These are phyloP conservation scores for Brachypodius melanocephalos DNA, from an alignment of 2,113 vertebrate genomes.

Conservation along the genomic window DNA sequence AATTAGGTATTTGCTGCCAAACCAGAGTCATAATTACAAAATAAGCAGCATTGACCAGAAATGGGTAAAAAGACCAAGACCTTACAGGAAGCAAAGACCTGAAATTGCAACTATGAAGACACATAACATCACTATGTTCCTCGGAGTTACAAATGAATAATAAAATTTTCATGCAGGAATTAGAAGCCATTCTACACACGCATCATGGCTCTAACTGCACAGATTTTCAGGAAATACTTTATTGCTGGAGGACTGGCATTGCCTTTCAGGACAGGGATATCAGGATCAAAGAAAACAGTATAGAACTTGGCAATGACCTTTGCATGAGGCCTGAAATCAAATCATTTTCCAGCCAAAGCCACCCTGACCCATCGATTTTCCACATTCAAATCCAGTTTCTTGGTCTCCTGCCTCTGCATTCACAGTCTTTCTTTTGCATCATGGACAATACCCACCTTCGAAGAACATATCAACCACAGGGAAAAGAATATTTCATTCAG, in stretches of 20 bases:
- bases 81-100: background rate
- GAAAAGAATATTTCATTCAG: background rate
- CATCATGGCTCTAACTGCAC: too few relatives aligned
- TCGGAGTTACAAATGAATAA: background rate
- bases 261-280: background rate
- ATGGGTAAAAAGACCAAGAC: accelerated
- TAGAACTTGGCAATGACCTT: too few relatives aligned
- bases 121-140: too few relatives aligned
- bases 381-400: background rate
- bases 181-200: background rate
- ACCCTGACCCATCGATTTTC: background rate
- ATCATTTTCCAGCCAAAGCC: too few relatives aligned
- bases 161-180: background rate
- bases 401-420: background rate
- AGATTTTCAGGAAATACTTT: background rate
- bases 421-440: background rate
- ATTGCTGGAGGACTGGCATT: background rate
- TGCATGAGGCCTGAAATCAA: background rate
- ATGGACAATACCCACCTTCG: too few relatives aligned
- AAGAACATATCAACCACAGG: background rate
- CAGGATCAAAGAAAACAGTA: background rate
- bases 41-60: background rate
- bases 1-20: background rate
- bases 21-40: background rate
- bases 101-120: background rate